Base-by-base conservation (phyloP, 2,113 vertebrate genomes). In the Anolis sagrei region DNA sequence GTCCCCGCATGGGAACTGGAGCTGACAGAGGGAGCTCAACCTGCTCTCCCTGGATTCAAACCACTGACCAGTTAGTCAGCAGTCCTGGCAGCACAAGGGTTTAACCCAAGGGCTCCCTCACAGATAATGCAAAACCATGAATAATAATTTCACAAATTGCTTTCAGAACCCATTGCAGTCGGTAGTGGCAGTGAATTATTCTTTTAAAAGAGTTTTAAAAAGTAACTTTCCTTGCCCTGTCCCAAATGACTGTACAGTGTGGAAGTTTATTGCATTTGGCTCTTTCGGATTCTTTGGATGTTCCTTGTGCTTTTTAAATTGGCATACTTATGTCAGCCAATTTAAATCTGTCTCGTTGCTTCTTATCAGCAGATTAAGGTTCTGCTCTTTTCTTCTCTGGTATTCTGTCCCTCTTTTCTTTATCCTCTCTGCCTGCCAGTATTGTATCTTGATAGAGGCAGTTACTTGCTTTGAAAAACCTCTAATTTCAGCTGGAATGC, bases 391-490 rank as follows among this genome's bases (percentile, higher is more conserved):
- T 61, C 9, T 58, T 76, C 25, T n/a, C 39, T 16, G 21, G 2
- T 48, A 32, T 90, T 89, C 87, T 93, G 84, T 29, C 90, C 84
- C 86, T 82, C 66, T 76, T 82, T 27, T 48, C 18, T 69, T 51
- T 58, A 82, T 72, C 49, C 9, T 39, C 36, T 90, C 82, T 9
- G 29, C 3, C 36, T 34, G 29, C 76, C 90, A 88, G 68, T 5
- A 23, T 7, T 68, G 32, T 68, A 68, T 78, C 89, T 83, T 74
- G 78, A 86, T 87, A 92, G 86, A 81, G 69, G 76, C 86, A 58
- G 29, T 83, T 91, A 91, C 88, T 88, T 81, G 66, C 27, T 81
- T 92, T 88, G 83, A 6, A 89, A 92, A 92, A 87, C 92, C 86
- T 54, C 84, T 87, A 61, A 86, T 89, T 87, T 90, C 92, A 89